Conservation (phyloP, 2,113 vertebrate species). For the Burhinus bistriatus region DNA sequence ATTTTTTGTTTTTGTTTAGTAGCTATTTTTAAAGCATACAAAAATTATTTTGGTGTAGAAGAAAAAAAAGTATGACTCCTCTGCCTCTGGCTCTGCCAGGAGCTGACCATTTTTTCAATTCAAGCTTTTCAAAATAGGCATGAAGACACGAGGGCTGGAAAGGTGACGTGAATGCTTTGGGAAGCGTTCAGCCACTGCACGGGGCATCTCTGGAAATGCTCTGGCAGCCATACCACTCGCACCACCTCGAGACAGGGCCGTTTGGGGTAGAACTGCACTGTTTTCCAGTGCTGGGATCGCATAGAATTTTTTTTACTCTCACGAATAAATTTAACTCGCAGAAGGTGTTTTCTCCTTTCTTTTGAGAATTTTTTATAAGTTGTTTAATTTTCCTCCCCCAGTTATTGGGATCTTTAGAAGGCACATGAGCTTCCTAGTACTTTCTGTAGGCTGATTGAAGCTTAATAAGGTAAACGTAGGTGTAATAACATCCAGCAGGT, state of each 20-base stretch:
- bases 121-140: background rate
- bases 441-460: background rate
- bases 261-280: background rate
- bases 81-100: background rate
- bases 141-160: background rate
- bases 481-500: background rate
- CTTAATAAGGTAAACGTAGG: background rate
- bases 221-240: background rate
- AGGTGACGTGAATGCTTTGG: background rate
- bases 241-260: background rate
- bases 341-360: background rate
- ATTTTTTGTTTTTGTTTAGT: background rate
- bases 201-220: background rate
- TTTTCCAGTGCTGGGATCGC: background rate
- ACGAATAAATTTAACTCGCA: background rate
- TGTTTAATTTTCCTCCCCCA: background rate
- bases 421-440: background rate
- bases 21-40: background rate
- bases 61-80: background rate
- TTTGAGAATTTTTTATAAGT: background rate
- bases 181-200: background rate
- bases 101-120: background rate
- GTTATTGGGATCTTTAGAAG: background rate
- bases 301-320: accelerated
- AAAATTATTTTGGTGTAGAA: background rate